Evolutionary conservation across 2,113 vertebrate genomes (phyloP).

Genomic region (Buteo buteo): DNA sequence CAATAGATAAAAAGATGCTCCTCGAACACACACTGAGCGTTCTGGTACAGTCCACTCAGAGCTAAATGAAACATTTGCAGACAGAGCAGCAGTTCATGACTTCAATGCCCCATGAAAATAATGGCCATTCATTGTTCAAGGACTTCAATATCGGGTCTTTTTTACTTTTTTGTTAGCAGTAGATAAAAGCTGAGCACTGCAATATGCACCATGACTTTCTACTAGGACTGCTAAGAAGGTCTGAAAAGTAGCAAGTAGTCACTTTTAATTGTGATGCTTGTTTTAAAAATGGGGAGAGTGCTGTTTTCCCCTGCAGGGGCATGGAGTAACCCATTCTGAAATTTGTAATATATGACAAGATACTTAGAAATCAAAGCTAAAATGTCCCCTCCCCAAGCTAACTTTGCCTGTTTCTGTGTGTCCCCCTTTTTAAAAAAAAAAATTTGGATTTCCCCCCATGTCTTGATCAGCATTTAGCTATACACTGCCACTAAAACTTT

Average conservation of each 20-base stretch:
- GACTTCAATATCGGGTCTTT: not conserved
- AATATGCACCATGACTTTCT: not conserved
- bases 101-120: not conserved
- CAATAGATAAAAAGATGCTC: not conserved
- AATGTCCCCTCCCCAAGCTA: not conserved
- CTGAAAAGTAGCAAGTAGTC: not conserved
- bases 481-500: not conserved
- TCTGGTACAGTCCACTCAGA: not conserved
- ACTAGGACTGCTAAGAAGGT: not conserved
- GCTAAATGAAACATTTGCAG: not conserved
- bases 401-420: no score
- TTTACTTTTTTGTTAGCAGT: not conserved
- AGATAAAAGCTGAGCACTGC: not conserved
- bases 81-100: not conserved
- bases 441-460: not conserved
- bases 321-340: not conserved
- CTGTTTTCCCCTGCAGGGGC: not conserved
- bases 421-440: not conserved
- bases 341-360: not conserved
- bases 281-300: not conserved
- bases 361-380: not conserved
- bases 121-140: not conserved
- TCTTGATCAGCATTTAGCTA: not conserved
- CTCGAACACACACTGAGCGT: not conserved
- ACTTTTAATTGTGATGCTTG: not conserved